These are phyloP conservation scores for Calonectris borealis DNA, from an alignment of 2,113 vertebrate genomes.

Conservation along the genomic window DNA sequence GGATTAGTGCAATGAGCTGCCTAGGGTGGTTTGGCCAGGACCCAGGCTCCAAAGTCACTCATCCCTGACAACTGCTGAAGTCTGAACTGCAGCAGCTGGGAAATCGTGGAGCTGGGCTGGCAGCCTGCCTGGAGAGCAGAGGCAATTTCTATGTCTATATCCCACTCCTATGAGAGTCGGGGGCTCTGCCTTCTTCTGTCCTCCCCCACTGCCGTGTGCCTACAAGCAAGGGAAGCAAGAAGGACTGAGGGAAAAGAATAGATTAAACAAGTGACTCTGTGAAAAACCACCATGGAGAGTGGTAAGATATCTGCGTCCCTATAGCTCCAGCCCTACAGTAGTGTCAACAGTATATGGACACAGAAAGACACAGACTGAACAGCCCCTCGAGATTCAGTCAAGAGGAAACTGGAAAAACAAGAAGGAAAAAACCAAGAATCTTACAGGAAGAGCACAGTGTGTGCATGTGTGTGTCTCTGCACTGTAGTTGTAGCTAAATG, in stretches of 20 bases:
- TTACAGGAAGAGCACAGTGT: neutral
- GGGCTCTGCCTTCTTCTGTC: neutral
- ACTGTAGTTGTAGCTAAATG: neutral
- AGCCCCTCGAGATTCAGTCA: neutral
- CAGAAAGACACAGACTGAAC: neutral
- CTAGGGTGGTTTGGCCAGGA: constrained; percentile 3
- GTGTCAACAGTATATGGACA: neutral
- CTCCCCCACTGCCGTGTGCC: neutral
- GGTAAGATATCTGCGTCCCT: neutral
- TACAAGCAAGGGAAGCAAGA: neutral
- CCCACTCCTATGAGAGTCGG: neutral
- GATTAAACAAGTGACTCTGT: neutral
- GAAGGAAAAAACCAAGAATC: neutral
- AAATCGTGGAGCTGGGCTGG: constrained; percentile 7
- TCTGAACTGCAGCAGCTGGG: constrained; percentile 3
- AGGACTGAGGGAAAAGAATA: neutral
- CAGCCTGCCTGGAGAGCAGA: neutral
- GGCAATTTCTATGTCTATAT: neutral
- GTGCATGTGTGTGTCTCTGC: neutral
- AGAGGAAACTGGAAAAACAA: neutral
- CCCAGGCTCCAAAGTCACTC: constrained; percentile 1
- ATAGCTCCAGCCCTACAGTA: neutral
- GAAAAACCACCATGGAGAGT: neutral
- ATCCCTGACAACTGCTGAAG: constrained; percentile 11
- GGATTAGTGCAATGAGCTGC: constrained; percentile 19